These are phyloP conservation scores for Hemiscyllium ocellatum DNA, from an alignment of 2,113 vertebrate species.

Conservation along the genomic window DNA sequence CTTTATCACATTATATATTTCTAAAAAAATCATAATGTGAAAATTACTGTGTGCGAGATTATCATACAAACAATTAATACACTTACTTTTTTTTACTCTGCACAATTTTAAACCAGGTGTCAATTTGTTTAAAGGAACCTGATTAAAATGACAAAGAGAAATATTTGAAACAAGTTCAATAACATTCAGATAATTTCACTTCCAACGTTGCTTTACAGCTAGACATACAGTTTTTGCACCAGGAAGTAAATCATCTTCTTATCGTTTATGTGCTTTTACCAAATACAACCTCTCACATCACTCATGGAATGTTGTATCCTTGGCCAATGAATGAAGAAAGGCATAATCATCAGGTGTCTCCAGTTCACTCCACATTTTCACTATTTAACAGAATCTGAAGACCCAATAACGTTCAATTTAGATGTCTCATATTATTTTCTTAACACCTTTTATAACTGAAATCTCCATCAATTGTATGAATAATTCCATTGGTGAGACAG, in stretches of 20 bases:
- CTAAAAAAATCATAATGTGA: not conserved
- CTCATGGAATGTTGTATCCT: not conserved
- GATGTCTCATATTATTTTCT: not conserved
- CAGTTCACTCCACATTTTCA: not conserved
- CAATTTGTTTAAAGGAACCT: not conserved
- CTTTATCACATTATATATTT: not conserved
- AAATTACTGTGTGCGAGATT: not conserved
- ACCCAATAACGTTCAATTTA: not conserved
- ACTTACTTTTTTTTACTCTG: too few relatives aligned
- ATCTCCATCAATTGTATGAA: not conserved
- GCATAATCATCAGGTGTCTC: not conserved
- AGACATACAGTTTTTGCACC: not conserved
- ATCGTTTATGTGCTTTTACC: not conserved
- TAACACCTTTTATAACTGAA: not conserved
- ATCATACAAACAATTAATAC: too few relatives aligned
- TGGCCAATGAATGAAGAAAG: not conserved
- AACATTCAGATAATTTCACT: not conserved
- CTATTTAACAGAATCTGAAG: not conserved
- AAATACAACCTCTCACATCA: not conserved
- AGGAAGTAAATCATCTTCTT: not conserved
- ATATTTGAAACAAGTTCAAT: not conserved
- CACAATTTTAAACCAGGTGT: not conserved
- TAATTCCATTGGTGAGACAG: not conserved
- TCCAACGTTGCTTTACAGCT: not conserved
- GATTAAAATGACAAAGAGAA: not conserved